Evolutionary conservation across 2,888 invertebrate species (phyloP).

Genomic region (Parnassius smintheus): DNA sequence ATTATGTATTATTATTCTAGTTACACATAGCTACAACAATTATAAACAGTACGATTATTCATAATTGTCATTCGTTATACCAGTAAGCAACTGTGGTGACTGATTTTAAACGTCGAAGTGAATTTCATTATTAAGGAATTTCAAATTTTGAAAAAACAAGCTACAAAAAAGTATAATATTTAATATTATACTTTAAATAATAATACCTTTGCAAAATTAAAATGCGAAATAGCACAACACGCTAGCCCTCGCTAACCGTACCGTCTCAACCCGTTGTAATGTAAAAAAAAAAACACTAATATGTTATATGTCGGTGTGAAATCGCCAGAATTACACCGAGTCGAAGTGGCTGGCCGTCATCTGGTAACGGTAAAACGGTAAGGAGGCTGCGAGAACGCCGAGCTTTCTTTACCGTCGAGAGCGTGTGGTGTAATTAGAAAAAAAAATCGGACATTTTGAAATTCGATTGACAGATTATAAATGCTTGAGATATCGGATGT

Average conservation of each 20-base stretch:
- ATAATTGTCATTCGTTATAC: too few species aligned
- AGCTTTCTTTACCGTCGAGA: conserved; percentile 22
- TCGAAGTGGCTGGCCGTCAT: conserved; percentile 45
- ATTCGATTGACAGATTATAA: conserved; percentile 15
- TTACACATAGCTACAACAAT: too few species aligned
- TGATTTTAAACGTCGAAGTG: too few species aligned
- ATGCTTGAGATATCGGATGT: neutral
- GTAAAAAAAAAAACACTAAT: conserved; percentile 40
- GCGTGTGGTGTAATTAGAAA: conserved; percentile 18
- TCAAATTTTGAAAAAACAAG: neutral
- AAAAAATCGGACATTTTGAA: conserved; percentile 5
- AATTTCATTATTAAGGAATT: neutral
- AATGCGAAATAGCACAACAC: conserved; percentile 12
- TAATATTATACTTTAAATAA: neutral
- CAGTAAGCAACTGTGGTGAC: too few species aligned
- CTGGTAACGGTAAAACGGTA: conserved; percentile 64
- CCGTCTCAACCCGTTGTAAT: conserved; percentile 37
- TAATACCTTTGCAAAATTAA: conserved; percentile 13
- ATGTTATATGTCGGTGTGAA: conserved; percentile 68
- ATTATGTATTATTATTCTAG: too few species aligned
- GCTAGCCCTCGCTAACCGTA: conserved; percentile 23
- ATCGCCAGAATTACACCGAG: conserved; percentile 54
- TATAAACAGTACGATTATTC: too few species aligned
- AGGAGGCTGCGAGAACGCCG: conserved; percentile 37
- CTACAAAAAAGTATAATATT: neutral